Base-by-base conservation (phyloP, 2,888 invertebrate species). In the Netelia fuscicornis region DNA sequence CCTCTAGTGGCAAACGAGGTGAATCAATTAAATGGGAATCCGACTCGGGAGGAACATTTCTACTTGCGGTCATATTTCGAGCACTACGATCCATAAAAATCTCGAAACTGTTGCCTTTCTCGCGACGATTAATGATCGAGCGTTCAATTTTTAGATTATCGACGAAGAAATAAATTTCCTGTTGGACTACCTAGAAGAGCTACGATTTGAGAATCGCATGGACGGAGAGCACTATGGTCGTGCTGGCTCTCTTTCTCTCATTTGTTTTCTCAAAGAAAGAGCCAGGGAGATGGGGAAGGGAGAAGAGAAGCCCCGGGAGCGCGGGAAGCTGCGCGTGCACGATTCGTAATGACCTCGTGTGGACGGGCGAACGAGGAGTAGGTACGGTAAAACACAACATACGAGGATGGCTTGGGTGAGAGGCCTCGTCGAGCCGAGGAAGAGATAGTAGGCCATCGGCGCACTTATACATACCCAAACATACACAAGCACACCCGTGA, bases 391-490 rank as follows among this genome's bases (percentile, higher is more conserved):
- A n/a, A 20, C 44, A 67, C 62, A 64, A 81, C 72, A 25, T 78
- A 58, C 71, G 56, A 71, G 71, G 72, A 79, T 77, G 48, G 79
- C 90, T 90, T 88, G 90, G 92, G 92, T 92, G 92, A 92, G 92
- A 93, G 92, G 92, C 91, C 90, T 91, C 90, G 60, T 25, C 37
- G 75, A 75, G 78, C 62, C 62, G 72, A 83, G 71, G 86, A 88
- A 87, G 92, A 92, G 91, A 93, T 93, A 93, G 93, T 93, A 93
- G 93, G 93, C 92, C 93, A 93, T 91, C 89, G 88, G 88, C 86
- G 85, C 87, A 68, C 30, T 48, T 60, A 60, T 56, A 6, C 60
- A 44, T 48, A 37, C 44, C n/a, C 48, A 17, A 17, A 30, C 60
- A 64, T 64, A 52, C 30, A 52, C 17, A 25, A 11, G 54, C 54